Base-by-base conservation (phyloP, 2,888 invertebrate species). In the Sthenelais limicola region DNA sequence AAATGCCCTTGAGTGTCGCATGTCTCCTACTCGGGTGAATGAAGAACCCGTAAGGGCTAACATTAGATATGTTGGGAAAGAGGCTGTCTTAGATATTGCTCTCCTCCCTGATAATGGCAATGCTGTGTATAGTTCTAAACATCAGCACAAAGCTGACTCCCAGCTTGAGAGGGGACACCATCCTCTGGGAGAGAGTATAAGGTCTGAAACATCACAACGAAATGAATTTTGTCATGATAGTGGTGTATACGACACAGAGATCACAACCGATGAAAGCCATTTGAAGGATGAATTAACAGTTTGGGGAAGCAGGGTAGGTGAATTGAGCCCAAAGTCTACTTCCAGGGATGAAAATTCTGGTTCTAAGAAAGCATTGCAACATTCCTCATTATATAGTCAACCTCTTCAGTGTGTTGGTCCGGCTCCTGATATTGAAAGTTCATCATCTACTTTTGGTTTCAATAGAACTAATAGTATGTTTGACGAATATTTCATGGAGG, bases 11-110 rank as follows among this genome's bases (percentile, higher is more conserved):
- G n/a, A 30, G 21, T 84, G 82, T 73, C 78, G 77, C 38, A 67
- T 83, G 51, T 80, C 82, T 5, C 67, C 77, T 43, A 76, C 77
- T 12, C 68, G 75, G 28, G 76, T 81, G 5, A 67, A 75, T 4
- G 82, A 83, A 76, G 75, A 78, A 71, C 73, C 77, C 12, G 74
- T 66, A 51, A 24, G 77, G 38, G 81, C 81, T 67, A 80, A 76
- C 70, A 77, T 81, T 0, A 74, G 75, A 24, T 79, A 79, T 77
- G 80, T 82, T 54, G 70, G 68, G 32, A 51, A 56, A 21, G 26
- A 35, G 38, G 62, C 35, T 24, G 35, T 28, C 35, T 9, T 24
- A 3, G 35, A 15, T 28, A 21, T 21, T 28, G n/a, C 3, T 24
- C 1, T n/a, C 35, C 38, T 43, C 35, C 2, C 24, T 38, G 38